Conservation (phyloP, 2,888 invertebrate species). For the Hypselothyrea guttata region DNA sequence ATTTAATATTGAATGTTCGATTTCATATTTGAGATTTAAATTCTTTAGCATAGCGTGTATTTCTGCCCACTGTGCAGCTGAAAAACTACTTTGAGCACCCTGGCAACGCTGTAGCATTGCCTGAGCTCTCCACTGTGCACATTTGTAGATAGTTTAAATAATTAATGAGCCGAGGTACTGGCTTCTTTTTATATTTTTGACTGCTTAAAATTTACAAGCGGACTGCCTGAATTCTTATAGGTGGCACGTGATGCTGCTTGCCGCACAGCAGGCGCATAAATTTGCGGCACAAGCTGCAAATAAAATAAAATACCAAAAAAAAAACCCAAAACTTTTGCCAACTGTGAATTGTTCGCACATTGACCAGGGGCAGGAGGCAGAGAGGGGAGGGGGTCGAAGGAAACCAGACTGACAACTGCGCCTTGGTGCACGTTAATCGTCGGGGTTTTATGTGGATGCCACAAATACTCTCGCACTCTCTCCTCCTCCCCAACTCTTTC, state of each 20-base stretch:
- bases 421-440: conserved; percentile 59
- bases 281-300: conserved; percentile 24
- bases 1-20: no score
- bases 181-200: conserved; percentile 24
- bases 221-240: conserved; percentile 28
- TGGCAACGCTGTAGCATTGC: conserved; percentile 20
- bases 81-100: no score
- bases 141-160: conserved; percentile 76
- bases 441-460: neutral
- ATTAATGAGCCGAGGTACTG: conserved; percentile 63
- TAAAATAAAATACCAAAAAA: no score
- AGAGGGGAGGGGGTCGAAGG: conserved; percentile 3
- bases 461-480: no score
- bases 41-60: neutral
- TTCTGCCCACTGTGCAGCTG: conserved; percentile 25
- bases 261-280: conserved; percentile 61
- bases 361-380: conserved; percentile 26
- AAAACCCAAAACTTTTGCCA: conserved; percentile 17
- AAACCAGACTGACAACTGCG: conserved; percentile 25
- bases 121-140: conserved; percentile 37
- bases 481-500: no score
- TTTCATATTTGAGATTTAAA: no score
- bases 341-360: conserved; percentile 69
- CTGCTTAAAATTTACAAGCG: conserved; percentile 12
- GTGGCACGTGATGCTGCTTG: conserved; percentile 53